Base-by-base conservation (phyloP, 2,888 invertebrate species). In the Heterodera filipjevi region DNA sequence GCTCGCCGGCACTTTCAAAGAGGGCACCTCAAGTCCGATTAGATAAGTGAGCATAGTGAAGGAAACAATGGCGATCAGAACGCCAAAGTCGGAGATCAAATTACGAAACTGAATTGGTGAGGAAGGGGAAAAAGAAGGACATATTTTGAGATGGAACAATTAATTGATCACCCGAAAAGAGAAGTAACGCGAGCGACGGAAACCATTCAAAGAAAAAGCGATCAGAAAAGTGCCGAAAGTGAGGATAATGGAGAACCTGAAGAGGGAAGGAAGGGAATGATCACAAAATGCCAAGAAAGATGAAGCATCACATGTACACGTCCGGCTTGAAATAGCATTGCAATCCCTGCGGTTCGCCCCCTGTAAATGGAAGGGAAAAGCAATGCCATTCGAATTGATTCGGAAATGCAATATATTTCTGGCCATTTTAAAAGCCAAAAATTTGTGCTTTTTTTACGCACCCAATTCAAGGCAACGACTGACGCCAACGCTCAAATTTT, bases 71-170 rank as follows among this genome's bases (percentile, higher is more conserved):
- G 91, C 90, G 71, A 91, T 89, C 53, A 92, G 87, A 3, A 92
- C 91, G 22, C 91, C 90, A 84, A 92, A 92, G 86, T 92, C 92
- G 75, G 91, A 90, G 64, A 92, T 80, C 44, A 89, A 86, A 76
- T 90, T 89, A 27, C 92, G 90, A 44, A 86, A 79, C 87, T 86
- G 72, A 72, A 46, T 32, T 76, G 46, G 68, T 2, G n/a, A 35
- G 16, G 53, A 19, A 8, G 30, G 12, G 22, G 22, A 10, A 59
- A 76, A 39, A 44, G 66, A 79, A 75, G 53, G 22, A 53, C 16
- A 22, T 53, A 6, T 0, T 19, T 22, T 53, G 6, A 22, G 19
- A 53, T n/a, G n/a, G n/a, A n/a, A n/a, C n/a, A 12, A 39, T 6
- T 39, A 10, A n/a, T n/a, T n/a, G 6, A 19, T 35, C 30, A 89